Evolutionary conservation across 2,888 invertebrate species (phyloP).

Genomic region (Emmelina monodactyla): DNA sequence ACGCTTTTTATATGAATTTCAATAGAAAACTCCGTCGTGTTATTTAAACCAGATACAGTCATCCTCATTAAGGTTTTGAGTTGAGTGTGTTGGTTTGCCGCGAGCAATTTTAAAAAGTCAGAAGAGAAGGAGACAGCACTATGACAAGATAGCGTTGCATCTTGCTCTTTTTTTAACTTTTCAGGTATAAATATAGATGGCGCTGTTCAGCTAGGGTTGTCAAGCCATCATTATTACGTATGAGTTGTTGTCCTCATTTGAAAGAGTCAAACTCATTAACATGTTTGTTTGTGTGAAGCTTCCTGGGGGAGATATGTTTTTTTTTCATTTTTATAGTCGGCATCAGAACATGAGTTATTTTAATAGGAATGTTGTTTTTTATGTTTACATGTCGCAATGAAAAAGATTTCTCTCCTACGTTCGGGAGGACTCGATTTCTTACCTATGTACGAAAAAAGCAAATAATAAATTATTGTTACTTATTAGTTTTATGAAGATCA

Average conservation of each 20-base stretch:
- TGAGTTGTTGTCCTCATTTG: slow-evolving; percentile 4
- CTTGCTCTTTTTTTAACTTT: neutral
- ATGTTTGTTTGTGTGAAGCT: slow-evolving; percentile 7
- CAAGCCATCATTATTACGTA: slow-evolving; percentile 6
- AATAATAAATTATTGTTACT: too few species aligned
- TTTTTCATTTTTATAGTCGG: too few species aligned
- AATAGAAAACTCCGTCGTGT: too few species aligned
- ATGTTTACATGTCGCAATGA: too few species aligned
- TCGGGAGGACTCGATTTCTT: too few species aligned
- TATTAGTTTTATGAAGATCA: too few species aligned
- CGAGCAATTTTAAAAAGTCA: too few species aligned
- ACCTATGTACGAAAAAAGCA: too few species aligned
- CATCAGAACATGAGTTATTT: too few species aligned
- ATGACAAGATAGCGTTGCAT: neutral
- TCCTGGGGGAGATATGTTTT: too few species aligned
- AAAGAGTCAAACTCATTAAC: slow-evolving; percentile 10
- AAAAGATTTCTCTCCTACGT: too few species aligned
- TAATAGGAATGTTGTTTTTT: too few species aligned
- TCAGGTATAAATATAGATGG: neutral
- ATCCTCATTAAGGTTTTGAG: neutral
- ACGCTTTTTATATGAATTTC: neutral
- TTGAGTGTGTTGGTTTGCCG: neutral
- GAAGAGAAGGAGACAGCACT: neutral
- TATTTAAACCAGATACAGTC: neutral
- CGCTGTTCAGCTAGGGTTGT: slow-evolving; percentile 6